Evolutionary conservation across 1,140 invertebrate genomes (phyloP), one percentile per base, ranked within the genome.

Genomic region (Caenorhabditis briggsae): DNA sequence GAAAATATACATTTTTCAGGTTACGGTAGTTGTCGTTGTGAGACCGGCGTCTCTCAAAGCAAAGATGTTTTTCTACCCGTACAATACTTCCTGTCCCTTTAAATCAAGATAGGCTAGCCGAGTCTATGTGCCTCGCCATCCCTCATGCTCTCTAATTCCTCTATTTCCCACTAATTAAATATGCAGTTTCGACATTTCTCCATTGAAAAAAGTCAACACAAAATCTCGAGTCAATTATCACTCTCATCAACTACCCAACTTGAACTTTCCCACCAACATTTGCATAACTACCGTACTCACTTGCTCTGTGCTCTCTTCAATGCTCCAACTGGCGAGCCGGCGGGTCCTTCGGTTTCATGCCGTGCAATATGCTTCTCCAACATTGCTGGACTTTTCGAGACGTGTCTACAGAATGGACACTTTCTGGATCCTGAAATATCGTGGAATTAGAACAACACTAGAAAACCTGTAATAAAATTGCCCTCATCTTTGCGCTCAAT

Each of bases 341-440:
- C 23, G 11, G 33, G 48, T 12, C 64, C 64, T 7, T 85, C 61
- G 3, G 61, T 74, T 56, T 82, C 84, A 50, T 88, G 88, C 41
- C 88, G 82, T 16, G 88, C 82, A 53, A 92, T 92, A 78, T 92
- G 91, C 82, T 92, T 92, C 58, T 92, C 91, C 20, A 92, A 65
- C 91, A 92, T 92, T 25, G 91, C 91, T 50, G 91, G 91, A 83
- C 85, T 88, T 59, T 92, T 92, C 11, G 90, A 90, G 16, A 92
- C 92, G 82, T 92, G 91, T 58, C 91, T 83, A 85, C 91, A 92
- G 82, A 90, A 89, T n/a, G 91, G 91, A 82, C 91, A 92, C 83
- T 92, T 92, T 61, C 91, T 88, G 5, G 91, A 90, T 18, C 89
- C 90, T 91, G 70, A 82, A 91, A 88, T 14, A 2, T 14, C 3